Evolutionary conservation across 2,797 vertebrate species (phyloP), one percentile per base, ranked within the genome.

Genomic region (Melanotaenia nigrans): DNA sequence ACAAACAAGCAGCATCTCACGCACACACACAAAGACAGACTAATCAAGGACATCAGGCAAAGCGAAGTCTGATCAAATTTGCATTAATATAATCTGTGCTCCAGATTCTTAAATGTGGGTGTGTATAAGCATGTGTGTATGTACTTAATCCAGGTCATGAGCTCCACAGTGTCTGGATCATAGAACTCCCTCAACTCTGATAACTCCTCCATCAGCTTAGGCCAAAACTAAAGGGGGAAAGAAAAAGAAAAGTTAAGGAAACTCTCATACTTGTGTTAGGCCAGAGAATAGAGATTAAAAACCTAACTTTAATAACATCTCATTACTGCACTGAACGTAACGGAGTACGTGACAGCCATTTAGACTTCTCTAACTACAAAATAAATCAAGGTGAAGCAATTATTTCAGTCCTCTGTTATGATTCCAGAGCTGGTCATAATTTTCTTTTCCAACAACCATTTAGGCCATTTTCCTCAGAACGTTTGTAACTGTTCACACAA

Each of bases 61-160:
- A 64, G 70, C 33, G 71, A 82, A 78, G 76, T 56, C 40, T 72
- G 75, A 92, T 86, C 81, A 85, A 66, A 90, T 87, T 67, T 79
- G 61, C 74, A 76, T 84, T 62, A 59, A 65, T 84, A 61, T 79
- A 65, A 83, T 77, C 73, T 61, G 79, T 16, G 84, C 72, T 73
- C 62, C 70, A 83, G 64, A 73, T 83, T 47, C 20, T 62, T 75
- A 60, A 62, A 60, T 33, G 57, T 28, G 47, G 54, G 55, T n/a
- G 1, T 61, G 69, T 58, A 55, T 73, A 8, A 47, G 42, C 58
- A 30, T 57, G 42, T 40, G 7, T 56, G 73, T 49, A 49, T 67
- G 77, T 96, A 99, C 97, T 96, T 99, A 90, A 99, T 99, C 97
- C 97, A 99, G 90, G 95, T 95, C 97, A 98, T 99, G 91, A 99